Base-by-base conservation (phyloP, 1,140 invertebrate species). In the Leucophenga varia region DNA sequence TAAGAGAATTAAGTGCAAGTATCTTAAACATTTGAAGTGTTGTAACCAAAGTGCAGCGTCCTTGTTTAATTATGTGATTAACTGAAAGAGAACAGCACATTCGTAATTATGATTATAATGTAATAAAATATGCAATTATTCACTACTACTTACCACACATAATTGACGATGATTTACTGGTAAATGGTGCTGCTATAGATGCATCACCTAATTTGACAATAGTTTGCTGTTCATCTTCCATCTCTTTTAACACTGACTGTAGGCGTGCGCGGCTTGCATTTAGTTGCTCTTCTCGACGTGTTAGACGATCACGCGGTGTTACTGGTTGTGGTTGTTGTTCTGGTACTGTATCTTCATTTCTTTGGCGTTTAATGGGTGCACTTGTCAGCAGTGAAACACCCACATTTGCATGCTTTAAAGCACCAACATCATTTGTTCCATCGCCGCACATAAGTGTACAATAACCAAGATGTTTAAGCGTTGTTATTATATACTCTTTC, bases 21-120 rank as follows among this genome's bases (percentile, higher is more conserved):
- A 99, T 99, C 82, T 99, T 99, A 76, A 99, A 99, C 97, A 99
- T 99, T 78, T 99, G 97, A 31, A 99, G 79, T 0, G 97, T 99
- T 1, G 96, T 99, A 0, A 99, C 97, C 30, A 99, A 78, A 0
- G 97, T 99, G 76, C 97, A 99, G 25, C 97, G 84, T 4, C 97
- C 97, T 81, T 99, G 97, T 71, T 99, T 98, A 54, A 99, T 98
- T 17, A 99, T 92, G 76, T 98, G 93, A 68, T 95, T 98, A 68
- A 99, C 95, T 97, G 79, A 47, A 81, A 79, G 52, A 54, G 49
- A 58, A 49, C 57, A 18, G 30, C 14, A 22, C 12, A 14, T 12
- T 31, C 16, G 16, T 39, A 6, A 10, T 16, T 10, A 13, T n/a
- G 10, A 34, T 2, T 10, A n/a, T 8, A 13, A 10, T 38, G 43